Percentiles rank a stretch among this genome's conserved stretches.
Evolutionary conservation across 2,113 vertebrate species (phyloP).

Genomic region (Regulus satrapa): DNA sequence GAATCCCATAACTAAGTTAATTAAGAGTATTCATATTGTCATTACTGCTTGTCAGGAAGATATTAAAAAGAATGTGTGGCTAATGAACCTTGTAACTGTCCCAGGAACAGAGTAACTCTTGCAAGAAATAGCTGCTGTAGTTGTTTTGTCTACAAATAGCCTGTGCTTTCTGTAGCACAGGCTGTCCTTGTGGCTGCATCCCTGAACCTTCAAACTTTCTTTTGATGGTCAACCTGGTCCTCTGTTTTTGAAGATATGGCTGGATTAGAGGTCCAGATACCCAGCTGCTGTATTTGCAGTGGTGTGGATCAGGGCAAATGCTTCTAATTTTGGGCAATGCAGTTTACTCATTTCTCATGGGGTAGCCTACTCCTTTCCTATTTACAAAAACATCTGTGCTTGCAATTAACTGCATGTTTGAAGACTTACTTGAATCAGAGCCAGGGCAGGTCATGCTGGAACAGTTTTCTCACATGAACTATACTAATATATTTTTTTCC

Average conservation of each 20-base stretch:
- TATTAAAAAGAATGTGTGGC: neutral
- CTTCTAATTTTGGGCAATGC: neutral
- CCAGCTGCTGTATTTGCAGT: neutral
- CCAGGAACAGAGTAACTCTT: neutral
- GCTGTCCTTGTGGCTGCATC: neutral
- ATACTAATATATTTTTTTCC: neutral
- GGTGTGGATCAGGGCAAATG: neutral
- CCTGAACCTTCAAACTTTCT: neutral
- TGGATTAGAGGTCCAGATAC: neutral
- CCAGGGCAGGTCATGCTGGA: slow-evolving; percentile 5
- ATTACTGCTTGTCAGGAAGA: neutral
- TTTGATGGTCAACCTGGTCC: neutral
- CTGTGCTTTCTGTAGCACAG: neutral
- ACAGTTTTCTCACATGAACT: neutral
- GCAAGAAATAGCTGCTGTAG: neutral
- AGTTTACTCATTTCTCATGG: neutral
- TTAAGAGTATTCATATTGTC: neutral
- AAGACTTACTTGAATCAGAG: neutral
- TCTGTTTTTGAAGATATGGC: neutral
- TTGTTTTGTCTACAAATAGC: neutral
- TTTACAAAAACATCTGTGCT: slow-evolving; percentile 15
- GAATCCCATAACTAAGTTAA: neutral
- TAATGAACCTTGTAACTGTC: neutral
- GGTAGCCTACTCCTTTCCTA: neutral
- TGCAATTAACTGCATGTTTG: neutral